Evolutionary conservation across 2,113 vertebrate genomes (phyloP), one percentile per base, ranked within the genome.

Genomic region (Bungarus multicinctus): DNA sequence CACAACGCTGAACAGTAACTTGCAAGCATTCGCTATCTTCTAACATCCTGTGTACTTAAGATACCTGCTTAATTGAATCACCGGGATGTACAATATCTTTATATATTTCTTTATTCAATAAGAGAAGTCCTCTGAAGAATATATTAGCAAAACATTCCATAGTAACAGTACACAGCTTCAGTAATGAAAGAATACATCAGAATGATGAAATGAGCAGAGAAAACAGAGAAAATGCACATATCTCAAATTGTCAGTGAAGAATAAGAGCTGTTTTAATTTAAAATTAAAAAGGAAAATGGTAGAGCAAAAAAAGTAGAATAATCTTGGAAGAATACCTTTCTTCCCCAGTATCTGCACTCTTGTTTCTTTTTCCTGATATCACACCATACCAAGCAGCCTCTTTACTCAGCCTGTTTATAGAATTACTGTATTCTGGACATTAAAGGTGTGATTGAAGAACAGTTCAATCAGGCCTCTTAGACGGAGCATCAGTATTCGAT

Each of bases 11-110:
- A 52, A 89, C 87, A 53, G 81, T 60, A 86, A 5, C 93, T 94
- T 95, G 53, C 90, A 92, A 94, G 11, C 90, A 95, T 25, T 89
- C 91, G 95, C 45, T 43, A 16, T 94, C 88, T 69, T 94, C 58
- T 11, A 23, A 58, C 94, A 25, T 47, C 90, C 93, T 43, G 18
- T 92, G 91, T 94, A 52, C 94, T 95, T 87, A 55, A 92, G 50
- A 94, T 85, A 34, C 43, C 89, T 94, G 8, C n/a, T 92, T 93
- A 74, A 90, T 94, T 30, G 16, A 91, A 25, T 74, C 52, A 86
- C 94, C 25, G 27, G 94, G 90, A 88, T 95, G 88, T 92, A 89
- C 90, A 89, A 85, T 34, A 69, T 10, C 87, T 93, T 93, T 93
- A 45, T 87, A 12, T 2, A 92, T 94, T 81, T 95, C 20, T 34